Evolutionary conservation across 2,797 vertebrate species (phyloP), one percentile per base, ranked within the genome.

Genomic region (Chiroxiphia lanceolata): DNA sequence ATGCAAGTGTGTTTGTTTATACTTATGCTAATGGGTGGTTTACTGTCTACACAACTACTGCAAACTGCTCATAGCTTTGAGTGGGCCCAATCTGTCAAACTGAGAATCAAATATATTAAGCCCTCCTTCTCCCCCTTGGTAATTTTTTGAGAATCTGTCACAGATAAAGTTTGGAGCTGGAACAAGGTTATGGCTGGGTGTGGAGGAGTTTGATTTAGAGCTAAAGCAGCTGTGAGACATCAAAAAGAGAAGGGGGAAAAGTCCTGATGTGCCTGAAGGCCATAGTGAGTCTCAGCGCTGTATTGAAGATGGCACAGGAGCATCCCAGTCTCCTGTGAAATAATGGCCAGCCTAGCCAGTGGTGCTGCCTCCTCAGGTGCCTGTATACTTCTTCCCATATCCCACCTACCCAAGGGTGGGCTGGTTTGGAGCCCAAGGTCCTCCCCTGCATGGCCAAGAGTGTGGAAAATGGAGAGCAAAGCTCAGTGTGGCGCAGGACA

Each of bases 381-480:
- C 59, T 48, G 4, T 64, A 8, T 54, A 17, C 18, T n/a, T 63
- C 15, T 10, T 53, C 11, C 57, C 45, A 16, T 21, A 71, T 16
- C 29, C 25, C n/a, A 15, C 25, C 27, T 70, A 12, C 36, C 8
- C 10, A 47, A 21, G 33, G 6, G 4, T 33, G 36, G 40, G 33
- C 33, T 60, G 33, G 8, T 61, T 33, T 77, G 36, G 22, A 42
- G 26, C 29, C 19, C 25, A 26, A 13, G 11, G 29, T 40, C 5
- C 15, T 72, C 33, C 14, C 13, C 11, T 45, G 11, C 0, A 0
- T 4, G 4, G 13, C 22, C 12, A 25, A 23, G 8, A 26, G n/a
- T 4, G 19, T 47, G 19, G 47, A 44, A 61, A 83, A 51, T 5
- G 15, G 20, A 45, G 8, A 71, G 47, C 11, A 56, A 48, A 87